Conservation (phyloP, 2,888 invertebrate genomes). For the Epicampocera succincta region DNA sequence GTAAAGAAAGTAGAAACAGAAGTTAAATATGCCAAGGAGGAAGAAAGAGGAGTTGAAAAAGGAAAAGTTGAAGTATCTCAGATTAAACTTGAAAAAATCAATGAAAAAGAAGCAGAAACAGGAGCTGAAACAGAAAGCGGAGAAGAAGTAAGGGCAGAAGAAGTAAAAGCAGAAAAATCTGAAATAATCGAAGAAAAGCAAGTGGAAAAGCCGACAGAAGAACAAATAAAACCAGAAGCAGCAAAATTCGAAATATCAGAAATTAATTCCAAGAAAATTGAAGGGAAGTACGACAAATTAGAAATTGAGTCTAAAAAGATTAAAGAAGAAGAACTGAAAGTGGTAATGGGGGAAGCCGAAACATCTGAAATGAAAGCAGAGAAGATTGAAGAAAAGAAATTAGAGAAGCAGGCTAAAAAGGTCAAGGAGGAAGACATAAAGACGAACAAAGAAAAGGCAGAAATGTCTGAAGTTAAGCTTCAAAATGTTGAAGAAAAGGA, state of each 20-base stretch:
- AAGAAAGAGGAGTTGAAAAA: not conserved
- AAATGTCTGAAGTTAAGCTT: slow-evolving; percentile 16
- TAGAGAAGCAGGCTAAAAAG: not conserved
- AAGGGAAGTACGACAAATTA: slow-evolving; percentile 14
- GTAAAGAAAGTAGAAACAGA: slow-evolving; percentile 48
- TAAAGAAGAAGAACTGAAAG: not conserved
- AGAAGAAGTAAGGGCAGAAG: slow-evolving; percentile 26
- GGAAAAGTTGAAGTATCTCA: slow-evolving; percentile 27
- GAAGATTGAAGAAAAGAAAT: slow-evolving; percentile 27
- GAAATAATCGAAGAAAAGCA: slow-evolving; percentile 31
- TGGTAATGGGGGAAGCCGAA: slow-evolving; percentile 23
- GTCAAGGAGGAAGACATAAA: slow-evolving; percentile 47
- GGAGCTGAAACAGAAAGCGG: slow-evolving; percentile 34
- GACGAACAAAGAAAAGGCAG: slow-evolving; percentile 4
- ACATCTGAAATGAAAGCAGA: slow-evolving; percentile 50
- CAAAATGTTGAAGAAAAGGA: slow-evolving; percentile 38
- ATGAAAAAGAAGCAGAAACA: too few species aligned
- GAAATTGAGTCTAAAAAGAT: too few species aligned
- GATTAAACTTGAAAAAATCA: slow-evolving; percentile 5
- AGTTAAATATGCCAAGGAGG: slow-evolving; percentile 36
- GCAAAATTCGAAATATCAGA: slow-evolving; percentile 34
- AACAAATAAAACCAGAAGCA: slow-evolving; percentile 21
- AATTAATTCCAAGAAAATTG: slow-evolving; percentile 24
- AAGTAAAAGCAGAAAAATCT: slow-evolving; percentile 25
- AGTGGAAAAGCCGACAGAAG: slow-evolving; percentile 32